Evolutionary conservation across 2,797 vertebrate species (phyloP).

Genomic region (Protonibea diacanthus): DNA sequence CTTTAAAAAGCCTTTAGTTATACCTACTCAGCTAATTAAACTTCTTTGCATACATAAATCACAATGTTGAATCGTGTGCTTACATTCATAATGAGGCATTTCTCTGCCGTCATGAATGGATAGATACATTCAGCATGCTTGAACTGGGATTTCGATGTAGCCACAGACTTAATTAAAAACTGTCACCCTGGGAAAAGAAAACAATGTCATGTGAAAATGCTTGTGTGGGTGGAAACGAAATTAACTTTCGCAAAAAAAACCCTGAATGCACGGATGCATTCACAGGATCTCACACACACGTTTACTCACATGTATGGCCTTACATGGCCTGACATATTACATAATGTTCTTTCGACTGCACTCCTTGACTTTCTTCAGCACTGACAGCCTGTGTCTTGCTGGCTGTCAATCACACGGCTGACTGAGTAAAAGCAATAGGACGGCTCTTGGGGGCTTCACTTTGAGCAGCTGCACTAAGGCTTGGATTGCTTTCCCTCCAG

Average conservation of each 20-base stretch:
- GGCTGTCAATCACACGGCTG: slow-evolving; percentile 58
- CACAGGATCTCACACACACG: slow-evolving; percentile 11
- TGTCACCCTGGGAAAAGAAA: slow-evolving; percentile 41
- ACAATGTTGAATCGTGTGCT: slow-evolving; percentile 51
- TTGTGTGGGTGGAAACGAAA: slow-evolving; percentile 52
- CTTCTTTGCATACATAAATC: slow-evolving; percentile 51
- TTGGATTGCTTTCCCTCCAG: background rate
- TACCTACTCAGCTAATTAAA: slow-evolving; percentile 32
- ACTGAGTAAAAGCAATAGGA: slow-evolving; percentile 27
- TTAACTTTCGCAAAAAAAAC: slow-evolving; percentile 36
- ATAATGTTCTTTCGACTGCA: slow-evolving; percentile 37
- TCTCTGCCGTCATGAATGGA: slow-evolving; percentile 52
- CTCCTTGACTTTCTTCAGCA: slow-evolving; percentile 41
- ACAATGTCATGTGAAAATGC: slow-evolving; percentile 40
- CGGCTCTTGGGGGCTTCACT: slow-evolving; percentile 22
- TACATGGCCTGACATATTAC: slow-evolving; percentile 39
- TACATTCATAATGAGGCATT: slow-evolving; percentile 68
- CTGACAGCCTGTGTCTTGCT: slow-evolving; percentile 43
- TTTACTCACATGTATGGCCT: slow-evolving; percentile 20
- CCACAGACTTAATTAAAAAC: slow-evolving; percentile 64
- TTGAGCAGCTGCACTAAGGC: slow-evolving; percentile 21
- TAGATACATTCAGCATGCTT: slow-evolving; percentile 72
- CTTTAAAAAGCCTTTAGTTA: slow-evolving; percentile 21
- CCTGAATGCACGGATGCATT: background rate
- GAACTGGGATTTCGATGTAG: slow-evolving; percentile 50